Percentiles rank a stretch among this genome's conserved stretches.
Evolutionary conservation across 1,140 invertebrate species (phyloP).

Genomic region (Magallana ariakensis): DNA sequence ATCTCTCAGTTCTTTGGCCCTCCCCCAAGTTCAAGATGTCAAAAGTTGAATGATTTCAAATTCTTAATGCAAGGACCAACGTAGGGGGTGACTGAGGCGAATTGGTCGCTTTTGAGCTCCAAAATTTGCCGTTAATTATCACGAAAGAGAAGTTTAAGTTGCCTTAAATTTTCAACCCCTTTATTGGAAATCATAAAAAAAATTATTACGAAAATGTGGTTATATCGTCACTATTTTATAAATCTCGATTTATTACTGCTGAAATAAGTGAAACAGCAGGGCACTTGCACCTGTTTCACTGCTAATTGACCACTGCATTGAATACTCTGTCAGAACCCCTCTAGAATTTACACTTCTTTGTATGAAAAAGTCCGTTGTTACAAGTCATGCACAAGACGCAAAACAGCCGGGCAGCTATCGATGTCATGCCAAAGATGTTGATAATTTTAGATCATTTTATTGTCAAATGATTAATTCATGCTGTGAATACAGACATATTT

Average conservation of each 20-base stretch:
- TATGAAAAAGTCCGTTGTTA: background rate
- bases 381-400: slow-evolving; percentile 2
- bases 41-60: too few species aligned
- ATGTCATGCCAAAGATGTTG: background rate
- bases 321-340: background rate
- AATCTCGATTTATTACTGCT: background rate
- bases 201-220: slow-evolving; percentile 16
- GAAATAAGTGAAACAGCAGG: too few species aligned
- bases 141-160: too few species aligned
- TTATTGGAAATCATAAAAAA: slow-evolving; percentile 12
- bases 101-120: too few species aligned
- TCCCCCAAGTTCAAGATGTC: too few species aligned
- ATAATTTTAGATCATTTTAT: background rate
- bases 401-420: background rate
- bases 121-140: too few species aligned
- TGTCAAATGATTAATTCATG: slow-evolving; percentile 1
- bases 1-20: too few species aligned
- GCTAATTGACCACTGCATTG: too few species aligned
- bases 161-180: slow-evolving; percentile 15
- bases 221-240: slow-evolving; percentile 17
- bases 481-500: slow-evolving; percentile 16
- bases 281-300: too few species aligned
- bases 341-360: slow-evolving; percentile 7
- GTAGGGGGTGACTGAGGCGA: too few species aligned
- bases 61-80: too few species aligned